phyloP scores from a whole-genome alignment of 2,113 vertebrate species.

The Cebidichthys violaceus region DNA sequence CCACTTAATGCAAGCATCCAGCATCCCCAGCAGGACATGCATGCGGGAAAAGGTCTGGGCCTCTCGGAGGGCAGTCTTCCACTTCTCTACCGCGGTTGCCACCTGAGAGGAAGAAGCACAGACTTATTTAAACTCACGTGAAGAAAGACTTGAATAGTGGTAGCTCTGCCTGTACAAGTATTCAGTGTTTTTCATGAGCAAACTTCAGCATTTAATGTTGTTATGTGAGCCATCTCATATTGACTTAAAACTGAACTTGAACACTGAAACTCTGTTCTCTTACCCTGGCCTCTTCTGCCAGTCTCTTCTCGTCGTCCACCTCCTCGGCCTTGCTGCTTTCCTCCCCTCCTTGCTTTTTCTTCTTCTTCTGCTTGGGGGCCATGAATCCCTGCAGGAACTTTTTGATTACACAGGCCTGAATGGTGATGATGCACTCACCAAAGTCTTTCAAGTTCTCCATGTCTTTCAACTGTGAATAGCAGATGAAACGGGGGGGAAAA shows the following conservation, averaged over 20 bases:
- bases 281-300: slow-evolving; percentile 97
- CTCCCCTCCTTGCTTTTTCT: slow-evolving; percentile 89
- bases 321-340: slow-evolving; percentile 91
- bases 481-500: not conserved
- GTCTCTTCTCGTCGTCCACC: slow-evolving; percentile 94
- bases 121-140: not conserved
- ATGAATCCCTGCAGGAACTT: slow-evolving; percentile 99
- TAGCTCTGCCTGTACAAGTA: not conserved
- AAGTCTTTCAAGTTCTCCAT: slow-evolving; percentile 94
- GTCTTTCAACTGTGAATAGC: slow-evolving; percentile 84
- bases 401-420: slow-evolving; percentile 95
- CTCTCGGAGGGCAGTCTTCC: slow-evolving; percentile 93
- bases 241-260: no score
- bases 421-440: slow-evolving; percentile 92
- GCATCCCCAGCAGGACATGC: slow-evolving; percentile 96
- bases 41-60: slow-evolving; percentile 97
- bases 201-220: not conserved
- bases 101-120: slow-evolving; percentile 82
- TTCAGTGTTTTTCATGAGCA: not conserved
- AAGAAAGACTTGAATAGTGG: not conserved
- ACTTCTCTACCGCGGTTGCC: slow-evolving; percentile 95
- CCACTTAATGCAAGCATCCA: slow-evolving; percentile 99
- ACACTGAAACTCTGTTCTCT: slow-evolving; percentile 23
- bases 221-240: not conserved
- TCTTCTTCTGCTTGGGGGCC: slow-evolving; percentile 97